A percentile compares a stretch with the other conserved stretches of the same genome.
These are phyloP conservation scores for Hapalemur alaotrensis DNA, from an alignment of 2,797 vertebrate genomes.

Conservation along the genomic window DNA sequence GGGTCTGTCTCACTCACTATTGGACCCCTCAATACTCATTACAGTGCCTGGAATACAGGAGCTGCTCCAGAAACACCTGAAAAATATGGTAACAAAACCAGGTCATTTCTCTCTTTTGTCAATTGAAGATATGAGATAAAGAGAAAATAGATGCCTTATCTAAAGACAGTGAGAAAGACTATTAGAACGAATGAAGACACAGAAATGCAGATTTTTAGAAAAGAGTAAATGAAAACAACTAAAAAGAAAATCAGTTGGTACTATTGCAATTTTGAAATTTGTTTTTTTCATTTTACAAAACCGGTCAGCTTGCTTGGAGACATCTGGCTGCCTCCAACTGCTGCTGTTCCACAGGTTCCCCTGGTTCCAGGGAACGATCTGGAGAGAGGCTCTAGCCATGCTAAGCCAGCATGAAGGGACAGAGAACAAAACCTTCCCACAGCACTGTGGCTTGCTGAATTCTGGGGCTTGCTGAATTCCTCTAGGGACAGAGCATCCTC, in stretches of 20 bases:
- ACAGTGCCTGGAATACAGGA: not conserved
- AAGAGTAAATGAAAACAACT: not conserved
- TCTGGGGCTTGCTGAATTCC: not conserved
- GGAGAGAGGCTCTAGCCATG: accelerated
- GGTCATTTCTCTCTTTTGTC: not conserved
- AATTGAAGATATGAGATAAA: not conserved
- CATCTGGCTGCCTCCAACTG: accelerated
- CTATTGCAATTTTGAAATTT: not conserved
- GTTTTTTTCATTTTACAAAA: not conserved
- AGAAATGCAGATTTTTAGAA: not conserved
- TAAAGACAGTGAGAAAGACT: not conserved
- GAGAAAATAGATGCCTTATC: not conserved
- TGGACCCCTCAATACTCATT: not conserved
- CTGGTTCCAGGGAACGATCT: not conserved
- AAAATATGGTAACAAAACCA: not conserved
- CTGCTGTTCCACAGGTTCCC: accelerated
- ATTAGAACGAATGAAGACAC: not conserved
- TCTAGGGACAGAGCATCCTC: not conserved
- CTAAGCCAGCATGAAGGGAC: not conserved
- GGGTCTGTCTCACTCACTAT: not conserved
- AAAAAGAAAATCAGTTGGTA: not conserved
- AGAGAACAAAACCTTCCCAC: not conserved
- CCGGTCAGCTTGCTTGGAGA: not conserved
- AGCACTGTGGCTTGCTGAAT: not conserved
- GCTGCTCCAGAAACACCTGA: not conserved